Evolutionary conservation across 2,797 vertebrate species (phyloP).

Genomic region (Anguilla megastoma): DNA sequence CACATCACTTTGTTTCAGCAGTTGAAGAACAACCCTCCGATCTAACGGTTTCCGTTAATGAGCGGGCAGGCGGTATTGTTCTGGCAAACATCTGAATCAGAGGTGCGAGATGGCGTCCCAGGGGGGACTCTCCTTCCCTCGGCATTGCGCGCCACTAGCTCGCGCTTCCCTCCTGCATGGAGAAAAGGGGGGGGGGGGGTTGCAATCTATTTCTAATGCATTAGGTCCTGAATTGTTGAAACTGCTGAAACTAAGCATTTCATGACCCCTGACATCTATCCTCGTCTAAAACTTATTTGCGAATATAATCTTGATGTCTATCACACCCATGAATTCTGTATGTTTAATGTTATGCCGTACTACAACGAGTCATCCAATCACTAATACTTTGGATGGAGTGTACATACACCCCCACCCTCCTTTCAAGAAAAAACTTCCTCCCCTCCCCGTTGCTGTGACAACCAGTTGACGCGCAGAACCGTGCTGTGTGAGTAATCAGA

Average conservation of each 20-base stretch:
- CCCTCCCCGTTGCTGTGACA: conserved; percentile 32
- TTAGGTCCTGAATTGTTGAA: background rate
- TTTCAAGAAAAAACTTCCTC: background rate
- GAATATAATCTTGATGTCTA: background rate
- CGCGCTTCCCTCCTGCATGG: conserved; percentile 1
- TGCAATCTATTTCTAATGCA: background rate
- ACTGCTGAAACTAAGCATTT: background rate
- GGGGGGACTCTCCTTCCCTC: conserved; percentile 33
- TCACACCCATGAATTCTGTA: background rate
- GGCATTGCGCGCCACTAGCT: conserved; percentile 35
- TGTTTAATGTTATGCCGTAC: background rate
- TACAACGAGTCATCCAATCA: background rate
- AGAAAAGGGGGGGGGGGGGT: background rate
- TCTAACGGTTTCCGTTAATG: conserved; percentile 38
- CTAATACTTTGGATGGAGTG: background rate
- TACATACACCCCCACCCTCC: background rate
- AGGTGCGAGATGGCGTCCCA: conserved; percentile 37
- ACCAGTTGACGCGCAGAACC: conserved; percentile 48
- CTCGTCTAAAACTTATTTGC: background rate
- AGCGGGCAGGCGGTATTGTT: conserved; percentile 31
- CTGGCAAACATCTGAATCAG: conserved; percentile 29
- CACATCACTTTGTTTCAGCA: conserved; percentile 28
- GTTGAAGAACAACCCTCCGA: conserved; percentile 25
- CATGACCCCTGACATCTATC: background rate
- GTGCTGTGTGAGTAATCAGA: conserved; percentile 26